Evolutionary conservation across 2,888 invertebrate species (phyloP).

Genomic region (Podabrus alpinus): DNA sequence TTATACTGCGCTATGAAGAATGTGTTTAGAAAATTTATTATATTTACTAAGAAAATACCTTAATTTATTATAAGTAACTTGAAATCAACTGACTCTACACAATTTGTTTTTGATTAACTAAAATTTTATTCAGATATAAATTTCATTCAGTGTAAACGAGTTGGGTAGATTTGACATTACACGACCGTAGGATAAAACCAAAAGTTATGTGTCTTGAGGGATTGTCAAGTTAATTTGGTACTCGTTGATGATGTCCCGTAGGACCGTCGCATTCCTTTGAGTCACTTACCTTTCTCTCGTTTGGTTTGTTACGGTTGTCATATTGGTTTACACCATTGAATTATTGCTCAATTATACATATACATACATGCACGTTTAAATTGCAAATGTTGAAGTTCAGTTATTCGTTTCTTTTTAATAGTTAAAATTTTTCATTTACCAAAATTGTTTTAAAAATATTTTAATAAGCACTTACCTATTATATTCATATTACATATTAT

Average conservation of each 20-base stretch:
- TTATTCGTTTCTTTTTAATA: background rate
- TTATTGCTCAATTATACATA: slow-evolving; percentile 23
- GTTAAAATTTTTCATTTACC: background rate
- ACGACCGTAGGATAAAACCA: slow-evolving; percentile 52
- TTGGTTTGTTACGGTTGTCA: slow-evolving; percentile 14
- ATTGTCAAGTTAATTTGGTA: slow-evolving; percentile 54
- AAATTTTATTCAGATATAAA: slow-evolving; percentile 26
- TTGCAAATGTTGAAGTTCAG: background rate
- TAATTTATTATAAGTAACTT: slow-evolving; percentile 21
- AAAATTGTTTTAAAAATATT: too few relatives aligned
- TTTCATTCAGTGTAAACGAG: slow-evolving; percentile 29
- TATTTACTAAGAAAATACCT: slow-evolving; percentile 15
- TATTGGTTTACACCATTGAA: slow-evolving; percentile 29
- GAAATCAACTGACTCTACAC: slow-evolving; percentile 35
- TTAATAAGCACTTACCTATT: too few relatives aligned
- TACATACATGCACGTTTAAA: too few relatives aligned
- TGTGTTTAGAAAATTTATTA: slow-evolving; percentile 27
- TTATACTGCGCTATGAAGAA: slow-evolving; percentile 11
- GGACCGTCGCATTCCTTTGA: slow-evolving; percentile 40
- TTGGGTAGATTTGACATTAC: slow-evolving; percentile 45
- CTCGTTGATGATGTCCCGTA: slow-evolving; percentile 53
- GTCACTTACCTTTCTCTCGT: slow-evolving; percentile 27
- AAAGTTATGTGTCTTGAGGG: slow-evolving; percentile 52
- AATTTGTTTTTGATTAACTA: slow-evolving; percentile 36
- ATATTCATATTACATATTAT: too few relatives aligned